These are phyloP conservation scores for Homalodisca vitripennis DNA, from an alignment of 1,140 invertebrate species.

Conservation along the genomic window DNA sequence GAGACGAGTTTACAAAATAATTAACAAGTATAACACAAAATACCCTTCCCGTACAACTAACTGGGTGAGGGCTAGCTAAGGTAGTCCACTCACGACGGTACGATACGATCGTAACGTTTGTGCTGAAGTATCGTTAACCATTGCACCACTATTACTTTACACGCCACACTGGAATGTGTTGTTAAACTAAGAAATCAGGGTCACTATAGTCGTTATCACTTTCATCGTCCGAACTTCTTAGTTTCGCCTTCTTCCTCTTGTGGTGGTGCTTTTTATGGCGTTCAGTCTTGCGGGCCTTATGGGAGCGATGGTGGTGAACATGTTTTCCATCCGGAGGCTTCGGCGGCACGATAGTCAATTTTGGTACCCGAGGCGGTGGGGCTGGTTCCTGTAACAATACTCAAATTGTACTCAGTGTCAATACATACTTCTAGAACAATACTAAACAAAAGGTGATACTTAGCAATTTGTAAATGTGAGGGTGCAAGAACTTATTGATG, in stretches of 20 bases:
- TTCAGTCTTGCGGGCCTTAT: slow-evolving; percentile 55
- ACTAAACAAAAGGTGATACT: too few relatives aligned
- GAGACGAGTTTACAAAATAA: not conserved
- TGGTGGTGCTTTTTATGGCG: slow-evolving; percentile 65
- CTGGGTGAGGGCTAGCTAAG: not conserved
- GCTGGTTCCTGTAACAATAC: slow-evolving; percentile 42
- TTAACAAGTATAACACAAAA: too few relatives aligned
- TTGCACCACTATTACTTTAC: not conserved
- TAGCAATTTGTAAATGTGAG: too few relatives aligned
- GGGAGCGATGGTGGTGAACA: slow-evolving; percentile 51
- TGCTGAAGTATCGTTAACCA: not conserved
- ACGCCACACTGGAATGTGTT: slow-evolving; percentile 24
- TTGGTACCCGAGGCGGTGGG: slow-evolving; percentile 52
- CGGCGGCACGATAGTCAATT: slow-evolving; percentile 55
- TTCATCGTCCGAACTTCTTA: slow-evolving; percentile 59
- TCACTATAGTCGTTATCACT: slow-evolving; percentile 68
- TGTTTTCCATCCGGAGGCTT: slow-evolving; percentile 52
- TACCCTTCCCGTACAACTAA: too few relatives aligned
- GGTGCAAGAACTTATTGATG: too few relatives aligned
- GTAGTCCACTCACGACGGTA: not conserved
- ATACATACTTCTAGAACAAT: too few relatives aligned
- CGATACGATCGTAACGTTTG: not conserved
- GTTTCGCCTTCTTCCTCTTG: slow-evolving; percentile 64
- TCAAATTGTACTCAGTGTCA: too few relatives aligned
- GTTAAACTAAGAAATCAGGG: slow-evolving; percentile 62